Conservation (phyloP, 2,888 invertebrate genomes). For the Watsonalla cultraria region DNA sequence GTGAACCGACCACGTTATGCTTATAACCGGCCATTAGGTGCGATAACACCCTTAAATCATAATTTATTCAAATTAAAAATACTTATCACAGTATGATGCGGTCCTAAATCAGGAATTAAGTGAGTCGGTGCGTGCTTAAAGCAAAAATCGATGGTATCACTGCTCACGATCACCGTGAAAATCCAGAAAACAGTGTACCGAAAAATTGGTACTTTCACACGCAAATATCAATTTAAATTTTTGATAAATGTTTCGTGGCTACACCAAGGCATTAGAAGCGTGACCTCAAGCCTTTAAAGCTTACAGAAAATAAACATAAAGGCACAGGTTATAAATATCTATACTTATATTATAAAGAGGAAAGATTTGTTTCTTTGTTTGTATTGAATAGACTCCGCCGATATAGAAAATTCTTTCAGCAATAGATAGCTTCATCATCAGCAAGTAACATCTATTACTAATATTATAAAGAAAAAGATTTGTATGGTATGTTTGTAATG, state of each 20-base stretch:
- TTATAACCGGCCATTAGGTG: conserved; percentile 61
- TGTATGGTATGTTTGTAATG: no score
- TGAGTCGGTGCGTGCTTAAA: conserved; percentile 66
- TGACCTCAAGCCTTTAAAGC: conserved; percentile 18
- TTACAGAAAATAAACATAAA: neutral
- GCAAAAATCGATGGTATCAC: conserved; percentile 63
- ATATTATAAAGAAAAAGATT: no score
- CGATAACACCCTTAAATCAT: conserved; percentile 74
- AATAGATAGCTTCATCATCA: no score
- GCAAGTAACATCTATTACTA: no score
- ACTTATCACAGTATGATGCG: conserved; percentile 78
- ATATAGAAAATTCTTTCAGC: no score
- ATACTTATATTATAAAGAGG: no score
- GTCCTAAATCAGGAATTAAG: conserved; percentile 76
- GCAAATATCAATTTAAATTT: conserved; percentile 65
- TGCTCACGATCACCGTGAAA: conserved; percentile 68
- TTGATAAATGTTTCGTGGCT: conserved; percentile 19
- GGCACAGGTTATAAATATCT: no score
- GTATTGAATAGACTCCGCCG: no score
- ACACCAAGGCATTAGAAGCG: conserved; percentile 8
- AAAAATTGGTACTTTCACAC: conserved; percentile 47
- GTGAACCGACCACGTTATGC: conserved; percentile 54
- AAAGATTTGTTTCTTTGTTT: no score
- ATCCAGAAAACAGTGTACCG: conserved; percentile 51
- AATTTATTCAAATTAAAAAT: conserved; percentile 80